phyloP scores from a whole-genome alignment of 2,113 vertebrate genomes.

The Prinia subflava region DNA sequence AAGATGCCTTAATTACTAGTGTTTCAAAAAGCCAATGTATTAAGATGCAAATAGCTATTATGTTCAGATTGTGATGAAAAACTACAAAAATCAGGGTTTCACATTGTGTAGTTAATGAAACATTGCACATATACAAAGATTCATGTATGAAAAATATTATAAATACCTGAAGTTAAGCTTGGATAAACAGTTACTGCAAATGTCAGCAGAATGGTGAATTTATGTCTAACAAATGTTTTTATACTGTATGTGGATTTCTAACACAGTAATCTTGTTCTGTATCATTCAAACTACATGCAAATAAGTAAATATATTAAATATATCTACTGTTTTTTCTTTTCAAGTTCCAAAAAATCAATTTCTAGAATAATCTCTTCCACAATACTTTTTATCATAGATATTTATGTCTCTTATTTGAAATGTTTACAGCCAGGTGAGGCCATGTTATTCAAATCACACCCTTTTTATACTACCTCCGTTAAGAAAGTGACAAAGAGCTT shows the following conservation, averaged over 20 bases:
- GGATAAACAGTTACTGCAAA: conserved; percentile 64
- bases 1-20: conserved; percentile 77
- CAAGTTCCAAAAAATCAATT: conserved; percentile 40
- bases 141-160: conserved; percentile 47
- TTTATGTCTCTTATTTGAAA: conserved; percentile 62
- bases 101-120: conserved; percentile 64
- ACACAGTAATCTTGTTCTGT: conserved; percentile 70
- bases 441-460: conserved; percentile 52
- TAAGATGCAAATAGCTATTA: conserved; percentile 62
- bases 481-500: conserved; percentile 15
- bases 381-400: conserved; percentile 56
- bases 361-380: conserved; percentile 35
- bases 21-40: conserved; percentile 66
- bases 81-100: conserved; percentile 68
- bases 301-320: conserved; percentile 76
- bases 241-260: conserved; percentile 70
- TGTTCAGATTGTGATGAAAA: conserved; percentile 56
- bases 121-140: conserved; percentile 59
- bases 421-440: conserved; percentile 74
- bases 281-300: conserved; percentile 66
- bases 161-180: conserved; percentile 63
- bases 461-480: conserved; percentile 71
- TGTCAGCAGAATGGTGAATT: conserved; percentile 67
- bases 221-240: conserved; percentile 70
- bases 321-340: conserved; percentile 69